Base-by-base conservation (phyloP, 2,113 vertebrate genomes). In the Psilopsiagon aymara region DNA sequence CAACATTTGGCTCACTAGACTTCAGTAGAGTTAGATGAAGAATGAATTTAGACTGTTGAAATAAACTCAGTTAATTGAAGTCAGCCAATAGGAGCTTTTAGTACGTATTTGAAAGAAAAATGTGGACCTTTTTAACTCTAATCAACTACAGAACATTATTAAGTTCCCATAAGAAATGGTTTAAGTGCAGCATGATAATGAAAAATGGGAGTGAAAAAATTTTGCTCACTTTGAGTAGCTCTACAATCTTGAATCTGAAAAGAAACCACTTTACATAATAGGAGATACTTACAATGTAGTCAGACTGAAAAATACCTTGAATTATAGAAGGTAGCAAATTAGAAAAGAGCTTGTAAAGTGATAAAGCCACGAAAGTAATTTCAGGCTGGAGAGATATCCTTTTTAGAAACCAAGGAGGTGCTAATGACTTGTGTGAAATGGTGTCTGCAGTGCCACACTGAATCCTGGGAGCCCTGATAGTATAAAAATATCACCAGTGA, bases 231-330 rank as follows among this genome's bases (percentile, higher is more conserved):
- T 86, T 97, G 90, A 78, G 83, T 94, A 95, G 87, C 94, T 94
- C 86, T 97, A 62, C 94, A 97, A 95, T 97, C 79, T 84, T 91
- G 80, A 96, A 88, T 90, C 80, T 96, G 81, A 96, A 95, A 97
- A 96, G 96, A 97, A 94, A 96, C 79, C 89, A 92, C 87, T 92
- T 97, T 96, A 94, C 90, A 88, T 97, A 97, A 94, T 97, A 68
- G 66, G 68, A 83, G 95, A 94, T 85, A 88, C 82, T 95, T 93
- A 92, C 90, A 82, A 95, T 95, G 85, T 85, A 92, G 93, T 83
- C 89, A 94, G 88, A 90, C 73, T 93, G 77, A 82, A 95, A 95
- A 96, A 95, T 88, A 88, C 79, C 46, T 82, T 88, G 88, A 75
- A 84, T 96, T 97, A 95, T 88, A 92, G 84, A 39, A 47, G 59